Conservation (phyloP, 2,113 vertebrate species). For the Tonatia bakeri region DNA sequence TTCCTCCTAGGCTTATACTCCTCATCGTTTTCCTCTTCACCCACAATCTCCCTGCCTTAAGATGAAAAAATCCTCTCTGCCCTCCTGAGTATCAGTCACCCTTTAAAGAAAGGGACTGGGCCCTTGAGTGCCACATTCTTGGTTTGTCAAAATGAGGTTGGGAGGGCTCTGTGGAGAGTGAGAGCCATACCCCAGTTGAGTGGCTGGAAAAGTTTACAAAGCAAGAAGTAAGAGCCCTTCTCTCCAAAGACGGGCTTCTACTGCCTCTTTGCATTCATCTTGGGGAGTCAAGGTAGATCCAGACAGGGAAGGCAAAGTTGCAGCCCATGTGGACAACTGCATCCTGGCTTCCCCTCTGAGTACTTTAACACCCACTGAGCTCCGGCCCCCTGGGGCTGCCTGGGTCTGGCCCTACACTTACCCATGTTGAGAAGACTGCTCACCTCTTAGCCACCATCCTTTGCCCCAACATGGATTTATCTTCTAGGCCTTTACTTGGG, state of each 20-base stretch:
- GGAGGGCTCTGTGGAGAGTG: not conserved
- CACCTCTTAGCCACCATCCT: not conserved
- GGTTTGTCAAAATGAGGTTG: not conserved
- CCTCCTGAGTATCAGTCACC: not conserved
- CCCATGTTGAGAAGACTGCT: not conserved
- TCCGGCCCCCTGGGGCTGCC: not conserved
- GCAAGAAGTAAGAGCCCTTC: not conserved
- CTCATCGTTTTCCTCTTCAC: not conserved
- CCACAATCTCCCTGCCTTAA: not conserved
- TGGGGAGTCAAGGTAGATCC: not conserved
- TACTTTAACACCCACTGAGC: not conserved
- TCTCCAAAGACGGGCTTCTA: constrained; percentile 22
- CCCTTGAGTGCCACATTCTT: not conserved
- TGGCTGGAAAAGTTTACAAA: not conserved
- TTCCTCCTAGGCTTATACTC: not conserved
- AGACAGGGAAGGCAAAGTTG: not conserved
- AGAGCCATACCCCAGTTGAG: not conserved
- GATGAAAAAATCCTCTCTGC: not conserved
- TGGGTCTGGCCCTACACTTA: not conserved
- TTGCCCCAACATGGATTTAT: not conserved
- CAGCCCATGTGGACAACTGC: not conserved
- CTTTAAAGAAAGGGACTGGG: not conserved
- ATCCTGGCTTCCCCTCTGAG: not conserved
- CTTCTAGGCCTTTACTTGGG: not conserved
- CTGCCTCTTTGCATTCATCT: not conserved